Evolutionary conservation across 2,888 invertebrate genomes (phyloP).

Genomic region (Caenorhabditis sp.): DNA sequence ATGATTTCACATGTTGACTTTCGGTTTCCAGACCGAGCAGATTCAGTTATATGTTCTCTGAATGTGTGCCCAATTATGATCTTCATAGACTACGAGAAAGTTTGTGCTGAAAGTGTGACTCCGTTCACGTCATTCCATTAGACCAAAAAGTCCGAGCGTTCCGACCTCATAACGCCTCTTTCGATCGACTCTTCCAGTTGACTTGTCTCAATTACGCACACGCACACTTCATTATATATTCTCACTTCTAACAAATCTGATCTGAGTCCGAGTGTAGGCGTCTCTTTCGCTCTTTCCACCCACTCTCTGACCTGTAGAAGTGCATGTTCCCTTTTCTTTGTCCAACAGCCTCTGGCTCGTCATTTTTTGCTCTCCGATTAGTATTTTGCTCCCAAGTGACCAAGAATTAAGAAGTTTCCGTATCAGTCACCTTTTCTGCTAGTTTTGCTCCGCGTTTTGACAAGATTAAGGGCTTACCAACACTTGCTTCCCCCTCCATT

Average conservation of each 20-base stretch:
- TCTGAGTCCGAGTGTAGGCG: conserved; percentile 4
- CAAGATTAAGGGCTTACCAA: conserved; percentile 37
- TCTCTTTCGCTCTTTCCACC: too few species aligned
- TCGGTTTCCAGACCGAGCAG: conserved; percentile 4
- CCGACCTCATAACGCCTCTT: background rate
- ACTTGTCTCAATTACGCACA: conserved; percentile 31
- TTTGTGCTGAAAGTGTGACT: too few species aligned
- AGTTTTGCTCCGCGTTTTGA: conserved; percentile 9
- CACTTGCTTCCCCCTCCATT: conserved; percentile 18
- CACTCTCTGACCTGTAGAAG: background rate
- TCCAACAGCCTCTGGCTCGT: background rate
- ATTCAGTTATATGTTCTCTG: too few species aligned
- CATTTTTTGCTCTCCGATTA: background rate
- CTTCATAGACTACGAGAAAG: background rate
- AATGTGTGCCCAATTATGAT: too few species aligned
- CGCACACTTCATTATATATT: background rate
- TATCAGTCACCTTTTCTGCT: conserved; percentile 2
- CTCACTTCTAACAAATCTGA: conserved; percentile 7
- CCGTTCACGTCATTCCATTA: background rate
- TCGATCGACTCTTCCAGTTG: conserved; percentile 19
- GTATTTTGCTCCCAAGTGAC: background rate
- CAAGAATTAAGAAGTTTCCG: conserved; percentile 7
- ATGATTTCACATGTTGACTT: conserved; percentile 37
- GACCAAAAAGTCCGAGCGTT: conserved; percentile 2
- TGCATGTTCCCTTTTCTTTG: too few species aligned